A percentile compares a stretch with the other conserved stretches of the same genome.
These are phyloP conservation scores for Calycopis cecrops DNA, from an alignment of 1,140 invertebrate species.

Conservation along the genomic window DNA sequence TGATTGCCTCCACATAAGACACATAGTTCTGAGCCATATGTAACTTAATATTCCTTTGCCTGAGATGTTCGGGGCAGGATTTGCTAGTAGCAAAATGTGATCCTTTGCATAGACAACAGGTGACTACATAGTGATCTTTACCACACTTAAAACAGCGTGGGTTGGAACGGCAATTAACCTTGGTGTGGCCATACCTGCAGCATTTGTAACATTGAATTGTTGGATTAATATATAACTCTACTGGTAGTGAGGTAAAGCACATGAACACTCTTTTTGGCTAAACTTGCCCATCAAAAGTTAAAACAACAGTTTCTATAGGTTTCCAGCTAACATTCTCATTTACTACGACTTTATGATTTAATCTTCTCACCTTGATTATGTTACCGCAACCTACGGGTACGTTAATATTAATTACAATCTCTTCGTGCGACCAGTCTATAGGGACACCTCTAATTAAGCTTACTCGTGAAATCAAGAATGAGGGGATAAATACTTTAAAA, in stretches of 20 bases:
- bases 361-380: conserved; percentile 21
- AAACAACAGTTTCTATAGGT: conserved; percentile 24
- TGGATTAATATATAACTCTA: conserved; percentile 23
- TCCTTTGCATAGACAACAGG: not conserved
- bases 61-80: not conserved
- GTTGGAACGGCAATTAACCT: conserved; percentile 22
- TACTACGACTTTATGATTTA: conserved; percentile 19
- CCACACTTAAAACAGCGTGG: conserved; percentile 25
- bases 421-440: conserved; percentile 19
- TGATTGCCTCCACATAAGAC: not conserved
- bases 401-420: conserved; percentile 16
- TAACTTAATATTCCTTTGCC: conserved; percentile 3
- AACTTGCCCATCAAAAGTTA: conserved; percentile 26
- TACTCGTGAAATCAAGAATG: no score
- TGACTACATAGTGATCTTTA: conserved; percentile 5
- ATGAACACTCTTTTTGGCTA: conserved; percentile 23
- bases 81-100: not conserved
- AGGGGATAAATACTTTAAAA: conserved; percentile 16
- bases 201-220: conserved; percentile 30
- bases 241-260: conserved; percentile 20
- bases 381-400: conserved; percentile 22
- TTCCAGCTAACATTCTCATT: conserved; percentile 19
- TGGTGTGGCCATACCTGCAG: conserved; percentile 28
- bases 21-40: conserved; percentile 7
- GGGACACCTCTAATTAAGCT: conserved; percentile 26